A percentile compares a stretch with the other conserved stretches of the same genome.
Conservation (phyloP, 2,888 invertebrate genomes). For the Netelia melanura region DNA sequence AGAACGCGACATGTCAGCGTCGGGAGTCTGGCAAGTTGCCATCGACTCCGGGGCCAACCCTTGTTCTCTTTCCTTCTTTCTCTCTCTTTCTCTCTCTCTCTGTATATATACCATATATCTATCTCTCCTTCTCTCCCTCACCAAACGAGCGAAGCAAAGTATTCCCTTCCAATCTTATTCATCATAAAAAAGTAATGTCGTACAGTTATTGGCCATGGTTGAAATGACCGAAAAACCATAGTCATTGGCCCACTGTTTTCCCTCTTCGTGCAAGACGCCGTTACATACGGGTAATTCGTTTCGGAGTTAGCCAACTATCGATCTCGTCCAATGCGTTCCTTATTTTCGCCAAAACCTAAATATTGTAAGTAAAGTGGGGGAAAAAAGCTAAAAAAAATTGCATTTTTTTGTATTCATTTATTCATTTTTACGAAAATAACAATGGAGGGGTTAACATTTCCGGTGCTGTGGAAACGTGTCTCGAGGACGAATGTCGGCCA, state of each 20-base stretch:
- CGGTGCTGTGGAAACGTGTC: neutral
- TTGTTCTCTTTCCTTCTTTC: neutral
- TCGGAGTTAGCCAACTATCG: neutral
- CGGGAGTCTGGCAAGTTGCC: conserved; percentile 59
- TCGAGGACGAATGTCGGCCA: neutral
- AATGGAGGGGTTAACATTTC: no score
- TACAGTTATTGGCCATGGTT: conserved; percentile 24
- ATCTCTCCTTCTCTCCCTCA: neutral
- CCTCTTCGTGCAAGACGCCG: neutral
- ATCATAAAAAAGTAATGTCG: neutral
- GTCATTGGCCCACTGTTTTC: neutral
- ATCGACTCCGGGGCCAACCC: conserved; percentile 39
- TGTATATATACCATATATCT: neutral
- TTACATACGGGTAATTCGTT: neutral
- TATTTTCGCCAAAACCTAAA: no score
- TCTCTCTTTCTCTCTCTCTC: neutral
- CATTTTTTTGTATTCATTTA: no score
- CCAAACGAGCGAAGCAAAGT: conserved; percentile 16
- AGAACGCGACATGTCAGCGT: conserved; percentile 42
- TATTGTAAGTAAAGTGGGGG: no score
- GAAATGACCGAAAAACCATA: neutral
- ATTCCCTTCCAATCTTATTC: conserved; percentile 21
- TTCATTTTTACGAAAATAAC: no score
- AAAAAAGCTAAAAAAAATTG: no score
- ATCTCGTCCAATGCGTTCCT: neutral